phyloP scores from a whole-genome alignment of 2,113 vertebrate species.

The Nibea albiflora region DNA sequence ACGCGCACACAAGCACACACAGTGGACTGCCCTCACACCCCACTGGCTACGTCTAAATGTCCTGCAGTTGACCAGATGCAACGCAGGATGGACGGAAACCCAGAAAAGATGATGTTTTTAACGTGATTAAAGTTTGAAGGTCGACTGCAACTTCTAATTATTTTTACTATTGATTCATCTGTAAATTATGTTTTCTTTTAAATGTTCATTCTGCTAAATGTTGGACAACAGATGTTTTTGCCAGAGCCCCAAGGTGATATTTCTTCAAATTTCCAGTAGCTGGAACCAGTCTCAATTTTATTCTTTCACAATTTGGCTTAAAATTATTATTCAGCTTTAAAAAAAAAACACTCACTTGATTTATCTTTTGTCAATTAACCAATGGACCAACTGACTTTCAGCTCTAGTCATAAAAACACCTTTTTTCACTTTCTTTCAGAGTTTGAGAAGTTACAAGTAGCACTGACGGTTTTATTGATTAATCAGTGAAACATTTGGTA shows the following conservation, averaged over 20 bases:
- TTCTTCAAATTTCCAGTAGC: background rate
- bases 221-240: background rate
- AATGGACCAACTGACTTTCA: background rate
- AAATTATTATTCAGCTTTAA: background rate
- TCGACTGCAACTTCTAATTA: background rate
- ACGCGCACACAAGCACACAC: slow-evolving; percentile 77
- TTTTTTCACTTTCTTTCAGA: background rate
- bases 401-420: background rate
- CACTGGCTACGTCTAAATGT: slow-evolving; percentile 89
- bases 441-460: background rate
- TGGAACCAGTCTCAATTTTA: background rate
- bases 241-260: background rate
- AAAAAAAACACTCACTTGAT: background rate
- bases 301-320: background rate
- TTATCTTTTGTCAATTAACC: background rate
- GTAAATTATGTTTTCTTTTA: background rate
- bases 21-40: slow-evolving; percentile 83
- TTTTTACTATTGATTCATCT: background rate
- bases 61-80: slow-evolving; percentile 81
- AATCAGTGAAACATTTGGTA: background rate
- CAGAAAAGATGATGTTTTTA: slow-evolving; percentile 6
- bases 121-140: slow-evolving; percentile 22
- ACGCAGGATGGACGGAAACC: slow-evolving; percentile 81
- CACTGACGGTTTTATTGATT: background rate
- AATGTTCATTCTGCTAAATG: background rate